Evolutionary conservation across 2,113 vertebrate genomes (phyloP).

Genomic region (Boleophthalmus pectinirostris): DNA sequence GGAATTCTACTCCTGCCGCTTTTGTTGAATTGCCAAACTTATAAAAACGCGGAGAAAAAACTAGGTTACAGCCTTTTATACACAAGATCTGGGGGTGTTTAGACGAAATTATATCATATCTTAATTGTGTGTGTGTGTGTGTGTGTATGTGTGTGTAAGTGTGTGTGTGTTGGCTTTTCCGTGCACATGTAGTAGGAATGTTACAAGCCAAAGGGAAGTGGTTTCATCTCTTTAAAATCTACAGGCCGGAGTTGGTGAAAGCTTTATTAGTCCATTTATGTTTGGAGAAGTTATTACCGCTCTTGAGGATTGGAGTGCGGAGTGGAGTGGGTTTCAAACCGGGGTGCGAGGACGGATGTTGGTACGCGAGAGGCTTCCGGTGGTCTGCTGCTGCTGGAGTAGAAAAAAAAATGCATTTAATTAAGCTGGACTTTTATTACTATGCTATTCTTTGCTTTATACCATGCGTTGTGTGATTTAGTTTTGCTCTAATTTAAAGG

Average conservation of each 20-base stretch:
- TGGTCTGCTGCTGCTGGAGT: background rate
- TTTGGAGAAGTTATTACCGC: conserved; percentile 14
- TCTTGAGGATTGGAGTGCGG: conserved; percentile 10
- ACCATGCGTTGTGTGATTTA: too few species aligned
- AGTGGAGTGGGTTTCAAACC: background rate
- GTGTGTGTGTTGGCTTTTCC: conserved; percentile 27
- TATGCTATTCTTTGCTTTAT: too few species aligned
- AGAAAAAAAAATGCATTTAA: background rate
- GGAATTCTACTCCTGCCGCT: conserved; percentile 47
- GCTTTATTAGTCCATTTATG: conserved; percentile 25
- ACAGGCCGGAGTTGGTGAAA: conserved; percentile 32
- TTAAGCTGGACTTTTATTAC: background rate
- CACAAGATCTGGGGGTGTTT: conserved; percentile 41
- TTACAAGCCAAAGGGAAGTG: conserved; percentile 37
- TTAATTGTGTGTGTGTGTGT: conserved; percentile 23
- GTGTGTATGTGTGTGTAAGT: conserved; percentile 9
- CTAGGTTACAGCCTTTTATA: conserved; percentile 43
- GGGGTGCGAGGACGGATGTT: background rate
- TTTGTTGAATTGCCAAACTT: conserved; percentile 58
- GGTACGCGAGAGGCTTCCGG: background rate
- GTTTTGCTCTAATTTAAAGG: too few species aligned
- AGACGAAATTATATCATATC: conserved; percentile 56
- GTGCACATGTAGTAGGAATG: conserved; percentile 29
- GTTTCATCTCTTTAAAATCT: conserved; percentile 45
- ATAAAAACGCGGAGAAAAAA: conserved; percentile 38